Evolutionary conservation across 2,888 invertebrate genomes (phyloP).

Genomic region (Cinara cedri): DNA sequence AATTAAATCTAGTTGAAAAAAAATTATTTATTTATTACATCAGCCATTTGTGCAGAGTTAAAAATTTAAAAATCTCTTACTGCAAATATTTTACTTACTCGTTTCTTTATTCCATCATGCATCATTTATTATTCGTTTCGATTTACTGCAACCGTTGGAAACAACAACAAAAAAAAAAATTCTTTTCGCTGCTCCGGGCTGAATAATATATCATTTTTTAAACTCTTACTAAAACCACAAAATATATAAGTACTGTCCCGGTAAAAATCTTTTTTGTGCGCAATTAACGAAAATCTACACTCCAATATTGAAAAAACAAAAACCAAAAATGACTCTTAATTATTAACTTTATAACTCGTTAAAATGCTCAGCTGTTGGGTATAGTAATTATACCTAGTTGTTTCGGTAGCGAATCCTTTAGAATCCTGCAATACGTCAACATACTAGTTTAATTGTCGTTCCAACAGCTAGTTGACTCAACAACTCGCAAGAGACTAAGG

Average conservation of each 20-base stretch:
- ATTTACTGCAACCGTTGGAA: not conserved
- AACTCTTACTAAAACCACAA: not conserved
- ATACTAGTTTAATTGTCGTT: too few relatives aligned
- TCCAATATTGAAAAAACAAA: not conserved
- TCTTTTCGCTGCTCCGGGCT: not conserved
- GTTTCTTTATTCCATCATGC: not conserved
- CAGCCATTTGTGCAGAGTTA: not conserved
- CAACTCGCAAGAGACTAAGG: too few relatives aligned
- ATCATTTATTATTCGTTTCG: slow-evolving; percentile 39
- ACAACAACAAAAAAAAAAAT: slow-evolving; percentile 8
- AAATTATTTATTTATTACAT: not conserved
- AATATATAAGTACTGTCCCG: not conserved
- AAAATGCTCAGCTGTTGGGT: too few relatives aligned
- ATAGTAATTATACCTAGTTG: too few relatives aligned
- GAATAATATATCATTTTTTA: slow-evolving; percentile 31
- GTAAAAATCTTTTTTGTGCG: slow-evolving; percentile 12
- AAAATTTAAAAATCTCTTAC: not conserved
- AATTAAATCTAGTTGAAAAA: not conserved
- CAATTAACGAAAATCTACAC: slow-evolving; percentile 10
- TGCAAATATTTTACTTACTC: not conserved
- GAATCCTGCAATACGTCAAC: too few relatives aligned
- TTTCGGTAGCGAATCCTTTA: too few relatives aligned
- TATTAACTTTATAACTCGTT: too few relatives aligned
- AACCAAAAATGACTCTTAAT: too few relatives aligned
- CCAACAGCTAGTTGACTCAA: too few relatives aligned